Evolutionary conservation across 2,797 vertebrate species (phyloP).

Genomic region (Sebastes nivosus): DNA sequence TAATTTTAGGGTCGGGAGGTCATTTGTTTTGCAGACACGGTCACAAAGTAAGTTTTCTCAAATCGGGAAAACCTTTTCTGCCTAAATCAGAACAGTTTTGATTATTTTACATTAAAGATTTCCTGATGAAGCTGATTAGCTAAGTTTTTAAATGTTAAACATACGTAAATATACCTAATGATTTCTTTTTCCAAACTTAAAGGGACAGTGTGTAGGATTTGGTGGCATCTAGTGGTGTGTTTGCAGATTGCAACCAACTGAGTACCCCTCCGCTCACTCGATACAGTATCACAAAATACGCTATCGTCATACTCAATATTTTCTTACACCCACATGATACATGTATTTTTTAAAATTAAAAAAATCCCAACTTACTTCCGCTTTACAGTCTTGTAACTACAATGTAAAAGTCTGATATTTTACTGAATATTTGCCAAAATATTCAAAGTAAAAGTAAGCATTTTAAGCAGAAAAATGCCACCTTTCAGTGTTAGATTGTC

Average conservation of each 20-base stretch:
- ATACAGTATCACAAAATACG: accelerated
- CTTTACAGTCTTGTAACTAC: neutral
- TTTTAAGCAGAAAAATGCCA: neutral
- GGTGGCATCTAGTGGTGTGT: too few relatives aligned
- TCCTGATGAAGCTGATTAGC: accelerated
- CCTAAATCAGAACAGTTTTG: neutral
- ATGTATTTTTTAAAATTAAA: too few relatives aligned
- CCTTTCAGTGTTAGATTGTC: neutral
- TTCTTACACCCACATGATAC: too few relatives aligned
- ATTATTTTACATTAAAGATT: neutral
- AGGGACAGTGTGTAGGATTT: too few relatives aligned
- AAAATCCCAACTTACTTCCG: accelerated
- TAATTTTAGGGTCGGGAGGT: neutral
- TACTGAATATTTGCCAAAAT: neutral
- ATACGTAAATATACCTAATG: too few relatives aligned
- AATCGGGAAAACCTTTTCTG: neutral
- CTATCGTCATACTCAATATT: too few relatives aligned
- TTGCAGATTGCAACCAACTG: too few relatives aligned
- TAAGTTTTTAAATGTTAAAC: too few relatives aligned
- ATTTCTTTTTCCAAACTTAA: neutral
- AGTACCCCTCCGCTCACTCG: too few relatives aligned
- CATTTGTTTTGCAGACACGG: neutral
- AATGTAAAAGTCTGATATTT: neutral
- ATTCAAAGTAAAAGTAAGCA: neutral
- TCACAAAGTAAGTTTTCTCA: too few relatives aligned